Percentiles rank a stretch among this genome's conserved stretches.
These are phyloP conservation scores for Lepidocyrtinus sp. DNA, from an alignment of 2,888 invertebrate species.

Conservation along the genomic window DNA sequence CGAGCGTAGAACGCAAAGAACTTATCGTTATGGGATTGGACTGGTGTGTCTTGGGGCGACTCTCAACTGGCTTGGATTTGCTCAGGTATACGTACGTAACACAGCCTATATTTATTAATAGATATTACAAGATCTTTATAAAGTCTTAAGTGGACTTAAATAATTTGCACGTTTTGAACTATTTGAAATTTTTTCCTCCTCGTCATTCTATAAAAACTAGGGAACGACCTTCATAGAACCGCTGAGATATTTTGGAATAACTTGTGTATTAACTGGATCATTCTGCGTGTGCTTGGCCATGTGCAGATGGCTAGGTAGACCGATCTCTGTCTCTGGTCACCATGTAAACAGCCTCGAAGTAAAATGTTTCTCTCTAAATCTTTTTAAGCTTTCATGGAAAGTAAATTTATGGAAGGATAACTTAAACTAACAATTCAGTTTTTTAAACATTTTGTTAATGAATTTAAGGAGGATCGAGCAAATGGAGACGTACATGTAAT, in stretches of 20 bases:
- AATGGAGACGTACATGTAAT: conserved; percentile 68
- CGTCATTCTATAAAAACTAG: too few species aligned
- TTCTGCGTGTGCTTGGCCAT: conserved; percentile 82
- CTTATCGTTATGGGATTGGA: conserved; percentile 83
- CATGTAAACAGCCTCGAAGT: conserved; percentile 59
- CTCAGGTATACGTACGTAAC: conserved; percentile 74
- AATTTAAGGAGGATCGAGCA: conserved; percentile 59
- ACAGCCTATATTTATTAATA: too few species aligned
- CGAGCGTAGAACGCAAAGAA: conserved; percentile 75
- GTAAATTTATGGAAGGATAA: too few species aligned
- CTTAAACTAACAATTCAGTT: too few species aligned
- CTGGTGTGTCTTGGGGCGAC: conserved; percentile 81
- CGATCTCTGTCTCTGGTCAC: conserved; percentile 66
- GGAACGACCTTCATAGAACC: conserved; percentile 78
- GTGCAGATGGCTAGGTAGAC: conserved; percentile 80
- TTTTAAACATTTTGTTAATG: conserved; percentile 19
- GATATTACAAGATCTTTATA: too few species aligned
- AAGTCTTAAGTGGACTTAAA: too few species aligned
- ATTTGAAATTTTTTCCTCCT: conserved; percentile 31
- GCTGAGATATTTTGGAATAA: conserved; percentile 80
- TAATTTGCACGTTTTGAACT: too few species aligned
- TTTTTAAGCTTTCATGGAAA: not conserved
- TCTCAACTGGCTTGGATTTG: conserved; percentile 83
- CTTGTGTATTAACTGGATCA: conserved; percentile 82
- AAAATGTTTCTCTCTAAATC: not conserved